Evolutionary conservation across 2,888 invertebrate species (phyloP).

Genomic region (Drosophila mayaguana): DNA sequence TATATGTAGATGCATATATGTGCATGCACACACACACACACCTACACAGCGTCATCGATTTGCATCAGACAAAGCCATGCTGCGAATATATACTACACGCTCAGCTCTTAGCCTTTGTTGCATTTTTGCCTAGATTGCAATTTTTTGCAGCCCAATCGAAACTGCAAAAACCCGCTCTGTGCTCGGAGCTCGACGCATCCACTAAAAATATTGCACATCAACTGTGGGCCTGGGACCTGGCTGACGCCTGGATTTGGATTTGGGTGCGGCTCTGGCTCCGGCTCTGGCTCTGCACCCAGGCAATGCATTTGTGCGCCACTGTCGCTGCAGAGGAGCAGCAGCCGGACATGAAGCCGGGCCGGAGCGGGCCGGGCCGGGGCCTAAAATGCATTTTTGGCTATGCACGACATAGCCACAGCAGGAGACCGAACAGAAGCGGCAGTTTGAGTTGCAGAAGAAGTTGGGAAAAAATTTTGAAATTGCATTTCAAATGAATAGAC

Average conservation of each 20-base stretch:
- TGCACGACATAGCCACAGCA: conserved; percentile 20
- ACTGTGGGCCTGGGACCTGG: conserved; percentile 37
- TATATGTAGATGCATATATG: conserved; percentile 26
- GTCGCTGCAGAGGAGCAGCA: conserved; percentile 36
- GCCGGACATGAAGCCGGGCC: conserved; percentile 12
- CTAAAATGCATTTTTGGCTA: conserved; percentile 81
- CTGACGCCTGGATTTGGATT: conserved; percentile 14
- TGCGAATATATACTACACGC: conserved; percentile 55
- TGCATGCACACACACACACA: conserved; percentile 3
- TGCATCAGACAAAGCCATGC: conserved; percentile 55
- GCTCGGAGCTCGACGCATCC: conserved; percentile 14
- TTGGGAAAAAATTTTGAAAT: conserved; percentile 77
- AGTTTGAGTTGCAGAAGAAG: conserved; percentile 61
- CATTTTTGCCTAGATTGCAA: conserved; percentile 82
- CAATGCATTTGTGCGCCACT: conserved; percentile 48
- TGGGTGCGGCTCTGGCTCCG: conserved; percentile 30
- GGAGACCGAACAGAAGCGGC: conserved; percentile 12
- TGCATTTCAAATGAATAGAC: conserved; percentile 81
- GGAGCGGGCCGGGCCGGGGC: conserved; percentile 43
- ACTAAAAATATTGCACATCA: conserved; percentile 67
- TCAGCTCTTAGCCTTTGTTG: conserved; percentile 78
- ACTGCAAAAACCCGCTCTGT: conserved; percentile 45
- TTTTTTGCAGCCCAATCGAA: conserved; percentile 76
- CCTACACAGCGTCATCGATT: conserved; percentile 32
- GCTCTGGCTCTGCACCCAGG: conserved; percentile 6